Conservation (phyloP, 2,888 invertebrate genomes). For the Galerucella nymphaeae region DNA sequence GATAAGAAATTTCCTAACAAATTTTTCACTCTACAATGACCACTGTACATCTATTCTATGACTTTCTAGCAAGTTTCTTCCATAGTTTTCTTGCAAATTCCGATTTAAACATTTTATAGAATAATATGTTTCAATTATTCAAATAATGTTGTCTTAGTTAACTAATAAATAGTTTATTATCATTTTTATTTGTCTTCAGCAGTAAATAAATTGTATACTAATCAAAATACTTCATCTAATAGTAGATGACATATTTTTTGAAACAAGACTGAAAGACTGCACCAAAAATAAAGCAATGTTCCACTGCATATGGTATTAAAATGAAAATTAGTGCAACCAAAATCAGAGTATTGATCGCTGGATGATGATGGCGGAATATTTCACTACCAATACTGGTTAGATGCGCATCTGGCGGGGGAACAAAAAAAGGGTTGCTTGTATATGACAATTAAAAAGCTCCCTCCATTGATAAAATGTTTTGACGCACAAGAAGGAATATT, state of each 20-base stretch:
- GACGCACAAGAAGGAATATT: neutral
- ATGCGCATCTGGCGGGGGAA: conserved; percentile 39
- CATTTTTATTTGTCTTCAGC: too few species aligned
- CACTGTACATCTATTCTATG: too few species aligned
- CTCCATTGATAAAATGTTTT: conserved; percentile 10
- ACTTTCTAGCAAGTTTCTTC: too few species aligned
- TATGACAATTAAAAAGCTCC: conserved; percentile 17
- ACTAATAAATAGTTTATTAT: too few species aligned
- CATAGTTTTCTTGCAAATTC: too few species aligned
- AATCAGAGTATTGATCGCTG: conserved; percentile 37
- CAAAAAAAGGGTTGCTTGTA: conserved; percentile 29
- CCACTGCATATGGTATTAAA: conserved; percentile 20
- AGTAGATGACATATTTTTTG: too few species aligned
- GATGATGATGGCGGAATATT: conserved; percentile 36
- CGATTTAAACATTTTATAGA: too few species aligned
- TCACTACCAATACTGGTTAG: conserved; percentile 29
- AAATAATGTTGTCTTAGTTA: too few species aligned
- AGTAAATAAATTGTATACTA: too few species aligned
- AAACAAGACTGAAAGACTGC: neutral
- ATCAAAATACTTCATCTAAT: too few species aligned
- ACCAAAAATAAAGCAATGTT: neutral
- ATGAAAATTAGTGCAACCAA: conserved; percentile 35
- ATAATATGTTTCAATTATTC: too few species aligned
- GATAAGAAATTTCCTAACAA: neutral
- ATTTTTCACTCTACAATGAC: neutral